Conservation (phyloP, 2,113 vertebrate genomes). For the Nycticorax nycticorax region DNA sequence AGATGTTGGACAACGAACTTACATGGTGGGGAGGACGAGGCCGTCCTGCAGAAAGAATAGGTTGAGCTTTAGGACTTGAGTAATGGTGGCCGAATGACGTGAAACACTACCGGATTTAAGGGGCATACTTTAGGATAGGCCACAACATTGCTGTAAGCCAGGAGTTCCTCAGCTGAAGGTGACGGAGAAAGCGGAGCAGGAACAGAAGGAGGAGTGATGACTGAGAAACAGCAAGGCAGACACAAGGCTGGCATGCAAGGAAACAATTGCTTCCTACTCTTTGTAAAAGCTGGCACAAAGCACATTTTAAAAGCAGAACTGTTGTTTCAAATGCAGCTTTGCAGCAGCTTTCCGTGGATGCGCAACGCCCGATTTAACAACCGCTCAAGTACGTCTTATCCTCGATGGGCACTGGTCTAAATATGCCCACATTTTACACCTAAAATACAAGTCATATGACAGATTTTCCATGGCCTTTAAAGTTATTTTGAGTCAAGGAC, state of each 20-base stretch:
- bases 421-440: not conserved
- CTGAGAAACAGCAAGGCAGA: not conserved
- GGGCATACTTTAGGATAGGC: not conserved
- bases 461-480: not conserved
- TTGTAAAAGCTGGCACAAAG: not conserved
- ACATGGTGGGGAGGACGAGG: not conserved
- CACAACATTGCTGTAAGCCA: not conserved
- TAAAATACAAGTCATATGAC: not conserved
- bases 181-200: not conserved
- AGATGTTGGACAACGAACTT: not conserved
- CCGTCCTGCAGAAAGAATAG: not conserved
- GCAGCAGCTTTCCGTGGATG: not conserved
- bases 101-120: not conserved
- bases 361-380: not conserved
- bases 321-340: not conserved
- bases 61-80: not conserved
- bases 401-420: not conserved
- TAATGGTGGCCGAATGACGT: not conserved
- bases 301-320: not conserved
- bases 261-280: not conserved
- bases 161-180: not conserved
- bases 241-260: not conserved
- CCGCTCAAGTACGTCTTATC: not conserved
- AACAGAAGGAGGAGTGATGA: not conserved
- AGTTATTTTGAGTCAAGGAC: not conserved